These are phyloP conservation scores for Carapus acus DNA, from an alignment of 2,797 vertebrate species.

Conservation along the genomic window DNA sequence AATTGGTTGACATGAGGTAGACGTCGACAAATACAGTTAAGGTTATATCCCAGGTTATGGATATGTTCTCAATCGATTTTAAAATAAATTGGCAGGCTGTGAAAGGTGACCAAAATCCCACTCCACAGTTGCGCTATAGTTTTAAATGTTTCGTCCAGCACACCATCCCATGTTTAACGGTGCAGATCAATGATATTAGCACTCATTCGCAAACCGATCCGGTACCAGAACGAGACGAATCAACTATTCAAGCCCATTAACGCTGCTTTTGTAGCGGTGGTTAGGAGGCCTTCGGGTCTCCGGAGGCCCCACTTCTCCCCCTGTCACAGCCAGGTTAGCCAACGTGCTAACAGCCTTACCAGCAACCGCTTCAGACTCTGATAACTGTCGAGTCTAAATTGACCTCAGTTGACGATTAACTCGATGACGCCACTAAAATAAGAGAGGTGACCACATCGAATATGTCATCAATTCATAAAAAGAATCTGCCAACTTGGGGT, in stretches of 20 bases:
- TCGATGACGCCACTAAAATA: background rate
- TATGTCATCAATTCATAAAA: background rate
- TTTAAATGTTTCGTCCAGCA: background rate
- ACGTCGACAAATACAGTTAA: background rate
- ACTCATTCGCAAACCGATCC: background rate
- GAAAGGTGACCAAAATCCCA: no score
- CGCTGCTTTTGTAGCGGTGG: slow-evolving; percentile 24
- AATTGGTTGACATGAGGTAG: background rate
- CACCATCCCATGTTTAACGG: background rate
- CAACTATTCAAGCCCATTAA: background rate
- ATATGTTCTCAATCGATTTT: no score
- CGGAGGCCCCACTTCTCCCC: slow-evolving; percentile 57
- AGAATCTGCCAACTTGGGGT: background rate
- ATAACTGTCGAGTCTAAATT: slow-evolving; percentile 5
- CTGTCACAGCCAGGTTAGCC: slow-evolving; percentile 51
- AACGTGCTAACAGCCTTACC: slow-evolving; percentile 51
- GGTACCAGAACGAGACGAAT: background rate
- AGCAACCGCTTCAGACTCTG: slow-evolving; percentile 7
- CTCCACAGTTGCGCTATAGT: background rate
- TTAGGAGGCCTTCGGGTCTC: slow-evolving; percentile 48
- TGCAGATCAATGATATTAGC: slow-evolving; percentile 1
- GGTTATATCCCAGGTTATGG: no score
- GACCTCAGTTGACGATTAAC: background rate
- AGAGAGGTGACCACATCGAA: fast-evolving
- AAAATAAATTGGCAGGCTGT: background rate